Evolutionary conservation across 2,888 invertebrate genomes (phyloP).

Genomic region (Yponomeuta cagnagella): DNA sequence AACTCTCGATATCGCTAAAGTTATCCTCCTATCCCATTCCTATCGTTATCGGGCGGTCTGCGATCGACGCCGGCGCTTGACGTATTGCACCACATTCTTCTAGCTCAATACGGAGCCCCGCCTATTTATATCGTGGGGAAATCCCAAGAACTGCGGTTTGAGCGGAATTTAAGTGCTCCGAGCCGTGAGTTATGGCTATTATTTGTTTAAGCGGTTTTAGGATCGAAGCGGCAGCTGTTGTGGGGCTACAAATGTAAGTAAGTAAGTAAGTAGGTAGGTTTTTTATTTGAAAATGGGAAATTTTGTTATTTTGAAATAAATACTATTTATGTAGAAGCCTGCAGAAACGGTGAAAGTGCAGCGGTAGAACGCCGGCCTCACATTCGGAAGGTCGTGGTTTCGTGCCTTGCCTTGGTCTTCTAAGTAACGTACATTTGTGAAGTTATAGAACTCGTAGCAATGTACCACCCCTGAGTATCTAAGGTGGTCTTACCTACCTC

Average conservation of each 20-base stretch:
- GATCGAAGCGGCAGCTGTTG: background rate
- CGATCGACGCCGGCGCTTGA: slow-evolving; percentile 54
- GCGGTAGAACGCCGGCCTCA: no score
- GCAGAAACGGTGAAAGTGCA: no score
- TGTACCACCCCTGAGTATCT: no score
- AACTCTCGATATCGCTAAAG: background rate
- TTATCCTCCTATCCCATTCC: slow-evolving; percentile 23
- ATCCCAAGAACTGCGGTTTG: slow-evolving; percentile 9
- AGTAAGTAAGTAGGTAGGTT: background rate
- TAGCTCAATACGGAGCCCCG: slow-evolving; percentile 32
- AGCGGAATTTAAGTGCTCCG: slow-evolving; percentile 10
- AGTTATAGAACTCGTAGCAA: no score
- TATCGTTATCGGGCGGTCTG: slow-evolving; percentile 46
- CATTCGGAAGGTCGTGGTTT: no score
- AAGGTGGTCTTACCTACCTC: no score
- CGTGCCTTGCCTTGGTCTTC: no score
- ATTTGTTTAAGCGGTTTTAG: slow-evolving; percentile 14
- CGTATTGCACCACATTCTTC: slow-evolving; percentile 65
- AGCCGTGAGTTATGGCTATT: slow-evolving; percentile 13
- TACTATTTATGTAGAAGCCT: no score
- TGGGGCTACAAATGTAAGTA: background rate
- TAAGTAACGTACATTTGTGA: no score
- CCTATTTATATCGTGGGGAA: slow-evolving; percentile 11
- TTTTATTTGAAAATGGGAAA: no score
- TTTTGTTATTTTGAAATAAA: no score